Evolutionary conservation across 2,113 vertebrate genomes (phyloP), one percentile per base, ranked within the genome.

Genomic region (Megaceryle maxima): DNA sequence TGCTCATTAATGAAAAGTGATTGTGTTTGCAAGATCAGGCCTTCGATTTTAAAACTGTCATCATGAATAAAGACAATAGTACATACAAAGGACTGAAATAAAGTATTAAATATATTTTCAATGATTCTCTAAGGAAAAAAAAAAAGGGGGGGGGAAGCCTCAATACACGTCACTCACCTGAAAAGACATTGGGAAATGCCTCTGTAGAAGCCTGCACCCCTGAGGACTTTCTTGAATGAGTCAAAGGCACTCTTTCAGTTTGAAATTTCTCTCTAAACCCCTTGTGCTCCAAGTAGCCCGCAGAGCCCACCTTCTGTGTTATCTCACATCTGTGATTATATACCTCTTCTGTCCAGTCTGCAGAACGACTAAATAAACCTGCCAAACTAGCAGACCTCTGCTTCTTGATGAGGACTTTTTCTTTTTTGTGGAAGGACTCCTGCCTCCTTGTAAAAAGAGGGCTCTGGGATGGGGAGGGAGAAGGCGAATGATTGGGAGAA

Each of bases 331-430:
- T 97, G 80, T 93, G 94, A 79, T 77, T 95, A 75, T 91, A 94
- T 53, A 98, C 48, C 18, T 98, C 98, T 50, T 99, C 99, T 0
- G 99, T 99, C 99, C 99, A 99, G 98, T 99, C 99, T 0, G 99
- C 99, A 0, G 99, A 99, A 66, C 98, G 98, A 93, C 99, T 99
- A 28, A 98, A 97, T 12, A 98, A 90, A 6, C 98, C 97, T 2
- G 97, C 95, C 16, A 99, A 95, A 88, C 98, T 98, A 68, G 92
- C 92, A 39, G 98, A 98, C 41, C 98, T 97, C 91, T 98, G 97
- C 39, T 98, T 98, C 31, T 95, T 98, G 46, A 94, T n/a, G 1
- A 93, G 94, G 6, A 87, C 82, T 48, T 95, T 97, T 62, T 98
- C 98, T 15, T 94, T 95, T 72, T 96, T 97, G 84, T 96, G 95